These are phyloP conservation scores for Mastacembelus armatus DNA, from an alignment of 2,797 vertebrate genomes.

Conservation along the genomic window DNA sequence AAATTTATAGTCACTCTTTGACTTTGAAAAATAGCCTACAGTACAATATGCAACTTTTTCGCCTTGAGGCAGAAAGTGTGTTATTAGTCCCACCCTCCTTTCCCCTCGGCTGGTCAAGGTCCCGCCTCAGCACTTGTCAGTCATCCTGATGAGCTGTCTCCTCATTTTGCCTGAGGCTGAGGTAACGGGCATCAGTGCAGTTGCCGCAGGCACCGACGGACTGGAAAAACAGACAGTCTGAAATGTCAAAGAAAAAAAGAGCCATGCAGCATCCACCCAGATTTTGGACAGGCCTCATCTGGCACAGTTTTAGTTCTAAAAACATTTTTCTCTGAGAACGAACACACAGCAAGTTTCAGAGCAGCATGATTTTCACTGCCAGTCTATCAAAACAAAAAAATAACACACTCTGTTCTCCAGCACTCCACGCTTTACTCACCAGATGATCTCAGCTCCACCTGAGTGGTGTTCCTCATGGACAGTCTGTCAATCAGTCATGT, in stretches of 20 bases:
- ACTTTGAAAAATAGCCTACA: conserved; percentile 13
- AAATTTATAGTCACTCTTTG: conserved; percentile 20
- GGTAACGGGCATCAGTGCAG: conserved; percentile 9
- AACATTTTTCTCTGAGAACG: not conserved
- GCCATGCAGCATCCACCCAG: not conserved
- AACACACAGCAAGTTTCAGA: too few species aligned
- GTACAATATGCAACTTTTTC: not conserved
- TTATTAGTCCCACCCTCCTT: not conserved
- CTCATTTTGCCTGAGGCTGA: conserved; percentile 21
- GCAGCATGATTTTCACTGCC: not conserved
- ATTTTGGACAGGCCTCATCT: conserved; percentile 4
- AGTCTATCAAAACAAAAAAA: not conserved
- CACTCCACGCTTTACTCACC: too few species aligned
- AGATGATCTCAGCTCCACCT: too few species aligned
- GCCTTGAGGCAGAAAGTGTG: conserved; percentile 4
- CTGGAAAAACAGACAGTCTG: not conserved
- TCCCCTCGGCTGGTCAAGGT: conserved; percentile 21
- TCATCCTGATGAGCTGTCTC: conserved; percentile 24
- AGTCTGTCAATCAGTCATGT: too few species aligned
- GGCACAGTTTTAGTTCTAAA: not conserved
- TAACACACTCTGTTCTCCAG: not conserved
- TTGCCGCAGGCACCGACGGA: not conserved
- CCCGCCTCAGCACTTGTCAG: conserved; percentile 15
- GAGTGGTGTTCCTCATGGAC: too few species aligned
- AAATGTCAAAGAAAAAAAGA: not conserved